Evolutionary conservation across 1,140 invertebrate species (phyloP), one percentile per base, ranked within the genome.

Genomic region (Nymphalis io): DNA sequence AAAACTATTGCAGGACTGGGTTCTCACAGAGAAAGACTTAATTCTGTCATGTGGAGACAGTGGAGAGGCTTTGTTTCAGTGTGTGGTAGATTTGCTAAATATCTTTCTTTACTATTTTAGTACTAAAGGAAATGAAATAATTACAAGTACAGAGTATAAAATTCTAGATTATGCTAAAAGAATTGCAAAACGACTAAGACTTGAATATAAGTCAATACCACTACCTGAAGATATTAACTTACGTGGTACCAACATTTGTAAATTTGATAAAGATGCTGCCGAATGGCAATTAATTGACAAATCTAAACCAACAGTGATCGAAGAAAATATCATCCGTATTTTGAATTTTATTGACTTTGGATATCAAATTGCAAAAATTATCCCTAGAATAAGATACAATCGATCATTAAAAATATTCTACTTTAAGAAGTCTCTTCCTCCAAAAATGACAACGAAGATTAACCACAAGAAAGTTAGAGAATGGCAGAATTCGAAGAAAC

Each of bases 331-430:
- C 18, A 82, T 96, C 27, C 93, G 96, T 74, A 93, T 94, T 20
- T 85, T 95, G 40, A 95, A 95, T 82, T 93, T 96, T 64, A 88
- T 95, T n/a, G 93, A 94, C 61, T 96, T 96, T 89, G 96, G 95
- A 2, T 93, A 94, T 78, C 94, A 94, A 77, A 93, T 96, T 39
- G 93, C 93, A 59, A 93, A 93, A 11, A 91, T 95, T 18, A 92
- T 94, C 63, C 93, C 93, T 20, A 93, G 93, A 42, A 92, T 95
- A 40, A 85, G 79, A 67, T 95, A 94, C 75, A 94, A 74, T 89
- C 89, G 58, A 88, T 85, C 70, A 80, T 89, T 81, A 77, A 93
- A 80, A 93, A 93, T 88, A 72, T 92, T 73, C 73, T 91, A 78
- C 70, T 80, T 91, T 16, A 92, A 91, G 63, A 91, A 89, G 65